Evolutionary conservation across 2,888 invertebrate genomes (phyloP), one percentile per base, ranked within the genome.

Genomic region (Habroteleia sp.): DNA sequence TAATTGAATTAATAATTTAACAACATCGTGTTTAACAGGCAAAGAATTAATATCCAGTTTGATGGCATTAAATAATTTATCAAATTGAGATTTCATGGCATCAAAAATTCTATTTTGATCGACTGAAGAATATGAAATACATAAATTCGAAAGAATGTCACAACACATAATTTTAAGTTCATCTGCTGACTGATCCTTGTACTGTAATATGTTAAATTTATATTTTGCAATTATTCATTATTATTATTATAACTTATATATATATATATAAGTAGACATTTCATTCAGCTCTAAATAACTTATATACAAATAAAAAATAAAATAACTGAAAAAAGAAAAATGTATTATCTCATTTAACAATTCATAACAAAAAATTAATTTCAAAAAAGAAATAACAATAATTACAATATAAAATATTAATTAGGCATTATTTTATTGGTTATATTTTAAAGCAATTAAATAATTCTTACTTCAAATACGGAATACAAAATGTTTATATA

Each of bases 141-240:
- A 82, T 14, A 85, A 52, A 6, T 42, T 72, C 0, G 81, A 76
- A 4, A 87, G 60, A 0, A 81, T 77, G 7, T 81, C 52, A 76
- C 84, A 84, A 41, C 77, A 78, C 1, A 77, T 62, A 5, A 87
- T 83, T 71, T 83, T 83, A 0, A 83, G 41, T 56, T 85, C 83
- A 25, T 80, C 81, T 6, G 60, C 29, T 46, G 54, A 46, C 5
- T 1, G 17, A 29, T 13, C 27, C 37, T 29, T 5, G 6, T 2
- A 13, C 66, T 65, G 10, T 10, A 29, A 29, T 10, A 20, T 20
- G 4, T 20, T 4, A 20, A 20, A 20, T n/a, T n/a, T n/a, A n/a
- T n/a, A n/a, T n/a, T n/a, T n/a, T n/a, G n/a, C n/a, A n/a, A n/a
- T n/a, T n/a, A n/a, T n/a, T n/a, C n/a, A n/a, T n/a, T n/a, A n/a